Percentiles rank a stretch among this genome's conserved stretches.
Evolutionary conservation across 2,888 invertebrate species (phyloP).

Genomic region (Notodonta dromedarius): DNA sequence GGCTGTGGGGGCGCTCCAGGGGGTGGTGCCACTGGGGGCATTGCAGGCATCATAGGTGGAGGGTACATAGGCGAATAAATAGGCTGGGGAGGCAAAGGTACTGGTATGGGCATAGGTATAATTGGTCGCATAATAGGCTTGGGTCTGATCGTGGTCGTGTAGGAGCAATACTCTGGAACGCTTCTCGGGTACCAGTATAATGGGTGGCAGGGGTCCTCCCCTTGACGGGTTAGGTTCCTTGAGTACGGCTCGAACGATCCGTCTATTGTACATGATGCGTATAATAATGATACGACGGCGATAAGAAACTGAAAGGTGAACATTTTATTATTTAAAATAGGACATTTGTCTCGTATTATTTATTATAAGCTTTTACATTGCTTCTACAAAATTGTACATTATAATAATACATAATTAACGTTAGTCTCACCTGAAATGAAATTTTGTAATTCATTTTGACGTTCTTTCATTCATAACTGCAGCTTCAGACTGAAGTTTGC

Average conservation of each 20-base stretch:
- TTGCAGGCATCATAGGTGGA: constrained; percentile 14
- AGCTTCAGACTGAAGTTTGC: constrained; percentile 16
- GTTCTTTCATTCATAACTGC: constrained; percentile 16
- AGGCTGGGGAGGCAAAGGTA: constrained; percentile 22
- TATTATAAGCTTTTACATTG: too few species aligned
- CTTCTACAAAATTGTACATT: too few species aligned
- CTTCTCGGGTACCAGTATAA: constrained; percentile 66
- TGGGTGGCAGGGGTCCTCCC: constrained; percentile 65
- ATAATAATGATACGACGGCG: constrained; percentile 25
- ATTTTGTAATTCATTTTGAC: constrained; percentile 7
- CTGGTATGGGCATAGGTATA: constrained; percentile 32
- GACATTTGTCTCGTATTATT: too few species aligned
- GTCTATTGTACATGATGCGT: constrained; percentile 45
- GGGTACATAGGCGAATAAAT: constrained; percentile 13
- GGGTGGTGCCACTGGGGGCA: constrained; percentile 19
- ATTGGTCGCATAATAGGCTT: constrained; percentile 11
- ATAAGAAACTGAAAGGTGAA: constrained; percentile 39
- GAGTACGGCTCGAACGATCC: constrained; percentile 32
- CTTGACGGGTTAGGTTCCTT: constrained; percentile 16
- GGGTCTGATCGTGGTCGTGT: constrained; percentile 16
- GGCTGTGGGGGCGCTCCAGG: constrained; percentile 22
- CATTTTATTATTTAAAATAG: not conserved
- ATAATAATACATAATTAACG: not conserved
- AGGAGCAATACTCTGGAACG: constrained; percentile 49
- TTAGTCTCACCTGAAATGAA: constrained; percentile 10